Conservation (phyloP, 2,888 invertebrate species). For the Hirudinaria manillensis region DNA sequence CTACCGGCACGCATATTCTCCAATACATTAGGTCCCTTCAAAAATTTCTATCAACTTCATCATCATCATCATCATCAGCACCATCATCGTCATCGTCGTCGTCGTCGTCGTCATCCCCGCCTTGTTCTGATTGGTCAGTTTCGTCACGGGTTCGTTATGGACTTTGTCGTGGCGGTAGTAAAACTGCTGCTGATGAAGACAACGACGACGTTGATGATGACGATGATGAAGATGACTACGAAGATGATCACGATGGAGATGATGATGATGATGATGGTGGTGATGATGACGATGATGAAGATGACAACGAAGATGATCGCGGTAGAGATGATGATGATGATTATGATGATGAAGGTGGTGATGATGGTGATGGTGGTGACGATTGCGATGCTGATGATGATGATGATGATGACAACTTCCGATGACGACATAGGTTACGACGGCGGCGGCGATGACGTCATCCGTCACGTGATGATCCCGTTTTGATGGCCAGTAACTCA, state of each 20-base stretch:
- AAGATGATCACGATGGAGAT: conserved; percentile 6
- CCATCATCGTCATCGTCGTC: too few relatives aligned
- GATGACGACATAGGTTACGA: conserved; percentile 5
- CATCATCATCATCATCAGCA: too few relatives aligned
- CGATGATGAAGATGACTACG: not conserved
- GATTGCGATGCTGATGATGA: conserved; percentile 6
- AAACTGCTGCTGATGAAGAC: too few relatives aligned
- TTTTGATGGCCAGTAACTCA: too few relatives aligned
- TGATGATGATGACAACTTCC: conserved; percentile 14
- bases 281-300: conserved; percentile 1
- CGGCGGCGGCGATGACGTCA: not conserved
- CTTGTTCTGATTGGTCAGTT: too few relatives aligned
- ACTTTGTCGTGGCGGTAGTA: too few relatives aligned
- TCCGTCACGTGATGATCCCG: not conserved
- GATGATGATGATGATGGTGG: conserved; percentile 7
- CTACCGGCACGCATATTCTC: too few relatives aligned
- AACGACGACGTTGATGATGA: not conserved
- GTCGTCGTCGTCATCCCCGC: too few relatives aligned
- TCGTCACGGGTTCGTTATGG: too few relatives aligned
- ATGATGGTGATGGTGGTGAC: not conserved
- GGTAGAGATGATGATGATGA: not conserved
- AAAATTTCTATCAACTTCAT: too few relatives aligned
- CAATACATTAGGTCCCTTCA: too few relatives aligned
- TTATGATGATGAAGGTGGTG: not conserved
- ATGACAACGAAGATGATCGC: conserved; percentile 8